Percentiles rank a stretch among this genome's conserved stretches.
Conservation (phyloP, 2,888 invertebrate species). For the Oxyteleia sp. region DNA sequence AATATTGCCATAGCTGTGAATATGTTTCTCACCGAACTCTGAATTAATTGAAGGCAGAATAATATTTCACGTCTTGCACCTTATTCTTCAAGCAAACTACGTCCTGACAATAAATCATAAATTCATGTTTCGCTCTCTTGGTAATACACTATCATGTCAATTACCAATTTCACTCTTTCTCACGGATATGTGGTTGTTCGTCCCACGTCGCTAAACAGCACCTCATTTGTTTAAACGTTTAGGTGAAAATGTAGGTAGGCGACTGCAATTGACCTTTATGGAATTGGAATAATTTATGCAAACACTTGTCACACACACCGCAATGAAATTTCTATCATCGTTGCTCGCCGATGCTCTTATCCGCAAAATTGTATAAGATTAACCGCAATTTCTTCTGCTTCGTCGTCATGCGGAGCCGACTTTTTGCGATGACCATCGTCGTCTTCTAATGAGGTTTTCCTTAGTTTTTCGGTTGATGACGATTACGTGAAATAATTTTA, state of each 20-base stretch:
- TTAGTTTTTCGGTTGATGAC: not conserved
- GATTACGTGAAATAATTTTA: not conserved
- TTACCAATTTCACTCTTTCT: constrained; percentile 60
- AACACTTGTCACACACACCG: constrained; percentile 38
- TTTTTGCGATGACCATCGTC: not conserved
- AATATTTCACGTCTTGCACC: too few species aligned
- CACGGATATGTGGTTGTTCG: constrained; percentile 41
- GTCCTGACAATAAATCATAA: constrained; percentile 30
- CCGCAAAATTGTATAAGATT: not conserved
- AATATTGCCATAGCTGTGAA: too few species aligned
- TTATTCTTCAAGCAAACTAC: not conserved
- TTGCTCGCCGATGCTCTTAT: not conserved
- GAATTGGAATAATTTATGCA: constrained; percentile 37
- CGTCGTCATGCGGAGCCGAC: not conserved
- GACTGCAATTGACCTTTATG: constrained; percentile 51
- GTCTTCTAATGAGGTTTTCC: not conserved
- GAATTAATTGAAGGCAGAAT: too few species aligned
- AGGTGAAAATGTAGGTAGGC: constrained; percentile 42
- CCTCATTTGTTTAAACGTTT: constrained; percentile 25
- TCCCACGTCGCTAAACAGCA: constrained; percentile 31
- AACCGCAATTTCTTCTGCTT: not conserved
- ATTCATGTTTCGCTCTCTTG: not conserved
- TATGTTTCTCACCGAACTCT: too few species aligned
- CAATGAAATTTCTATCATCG: constrained; percentile 10
- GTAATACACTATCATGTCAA: constrained; percentile 25